These are phyloP conservation scores for Cheilosia scutellata DNA, from an alignment of 2,888 invertebrate genomes.

Conservation along the genomic window DNA sequence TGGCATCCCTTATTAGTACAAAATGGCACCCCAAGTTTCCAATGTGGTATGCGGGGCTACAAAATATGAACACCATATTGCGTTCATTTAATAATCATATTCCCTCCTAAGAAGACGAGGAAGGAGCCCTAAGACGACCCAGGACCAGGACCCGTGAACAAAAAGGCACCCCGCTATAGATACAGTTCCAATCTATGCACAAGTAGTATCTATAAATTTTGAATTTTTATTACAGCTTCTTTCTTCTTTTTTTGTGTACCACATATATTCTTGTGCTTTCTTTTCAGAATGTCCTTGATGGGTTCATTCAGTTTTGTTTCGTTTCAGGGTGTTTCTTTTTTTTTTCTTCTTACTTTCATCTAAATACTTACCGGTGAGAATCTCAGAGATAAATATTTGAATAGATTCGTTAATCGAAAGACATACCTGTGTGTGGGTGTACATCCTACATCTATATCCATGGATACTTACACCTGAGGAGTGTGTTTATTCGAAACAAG, in stretches of 20 bases:
- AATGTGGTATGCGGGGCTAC: slow-evolving; percentile 27
- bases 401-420: slow-evolving; percentile 75
- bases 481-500: slow-evolving; percentile 76
- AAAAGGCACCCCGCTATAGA: slow-evolving; percentile 36
- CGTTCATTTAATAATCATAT: slow-evolving; percentile 76
- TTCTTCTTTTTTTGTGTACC: slow-evolving; percentile 66
- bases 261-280: slow-evolving; percentile 46
- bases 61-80: slow-evolving; percentile 75
- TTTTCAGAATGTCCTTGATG: slow-evolving; percentile 71
- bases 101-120: slow-evolving; percentile 49
- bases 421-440: slow-evolving; percentile 31
- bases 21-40: slow-evolving; percentile 64
- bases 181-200: slow-evolving; percentile 76
- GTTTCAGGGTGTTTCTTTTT: slow-evolving; percentile 61
- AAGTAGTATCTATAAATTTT: slow-evolving; percentile 76
- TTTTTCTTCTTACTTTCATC: slow-evolving; percentile 32
- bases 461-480: slow-evolving; percentile 69
- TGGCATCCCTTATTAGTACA: slow-evolving; percentile 73
- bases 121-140: neutral
- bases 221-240: slow-evolving; percentile 70
- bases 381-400: slow-evolving; percentile 73
- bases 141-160: neutral
- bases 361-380: slow-evolving; percentile 69
- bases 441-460: neutral
- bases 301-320: slow-evolving; percentile 73